Base-by-base conservation (phyloP, 2,797 vertebrate genomes). In the Labroides dimidiatus region DNA sequence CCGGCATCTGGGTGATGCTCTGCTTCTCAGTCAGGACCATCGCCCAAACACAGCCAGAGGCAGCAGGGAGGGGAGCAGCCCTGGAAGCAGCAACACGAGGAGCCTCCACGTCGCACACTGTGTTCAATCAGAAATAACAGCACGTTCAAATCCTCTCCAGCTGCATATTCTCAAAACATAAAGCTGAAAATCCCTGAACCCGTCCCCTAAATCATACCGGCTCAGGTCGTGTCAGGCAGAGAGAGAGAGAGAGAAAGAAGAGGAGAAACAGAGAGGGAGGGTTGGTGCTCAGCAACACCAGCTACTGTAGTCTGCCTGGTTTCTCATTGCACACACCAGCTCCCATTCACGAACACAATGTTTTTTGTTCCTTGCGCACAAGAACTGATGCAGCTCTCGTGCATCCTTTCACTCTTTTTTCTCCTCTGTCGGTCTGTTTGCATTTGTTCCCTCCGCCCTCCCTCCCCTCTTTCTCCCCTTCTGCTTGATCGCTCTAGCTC, bases 11-110 rank as follows among this genome's bases (percentile, higher is more conserved):
- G 90, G 87, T 86, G 85, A 87, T 87, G 90, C 86, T 83, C 86
- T 86, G 88, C 77, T 78, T 78, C 84, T 84, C 85, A 79, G 84
- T 80, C 82, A 91, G 91, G 77, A 93, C 80, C 93, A 94, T 88
- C 84, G 75, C 88, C 85, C 86, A 80, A 78, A 81, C 70, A 69
- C 70, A 81, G 72, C 72, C 78, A 65, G 72, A 66, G 82, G 82
- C 79, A 78, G 88, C 87, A 49, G 75, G 84, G 84, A 78, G 76
- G 87, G 87, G 79, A 81, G 75, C 83, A 82, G 79, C 81, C 75
- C 66, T 74, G 77, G 42, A 52, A 60, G 64, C 70, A 75, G 81
- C 81, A 65, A 51, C 69, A 79, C 56, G 81, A 82, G 82, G 75
- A 89, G 82, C 64, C 85, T 92, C 86, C 91, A 85, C 87, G 81